Evolutionary conservation across 1,140 invertebrate species (phyloP).

Genomic region (Drosophila navojoa): DNA sequence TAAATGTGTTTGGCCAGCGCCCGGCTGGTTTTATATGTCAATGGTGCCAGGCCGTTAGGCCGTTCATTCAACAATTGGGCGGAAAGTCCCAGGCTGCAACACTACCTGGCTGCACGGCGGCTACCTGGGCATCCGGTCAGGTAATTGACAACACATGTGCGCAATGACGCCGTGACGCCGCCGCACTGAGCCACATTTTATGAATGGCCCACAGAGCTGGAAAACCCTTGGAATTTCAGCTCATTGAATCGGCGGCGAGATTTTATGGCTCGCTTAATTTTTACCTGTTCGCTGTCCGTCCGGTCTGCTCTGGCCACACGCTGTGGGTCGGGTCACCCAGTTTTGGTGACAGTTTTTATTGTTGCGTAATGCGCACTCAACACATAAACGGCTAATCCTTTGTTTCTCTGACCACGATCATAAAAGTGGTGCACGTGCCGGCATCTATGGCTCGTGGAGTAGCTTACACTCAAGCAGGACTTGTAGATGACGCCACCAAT

Average conservation of each 20-base stretch:
- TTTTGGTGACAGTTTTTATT: slow-evolving; percentile 62
- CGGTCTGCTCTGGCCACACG: too few relatives aligned
- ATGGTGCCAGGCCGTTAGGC: not conserved
- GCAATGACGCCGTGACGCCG: slow-evolving; percentile 26
- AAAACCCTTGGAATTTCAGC: slow-evolving; percentile 67
- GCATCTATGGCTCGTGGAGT: slow-evolving; percentile 18
- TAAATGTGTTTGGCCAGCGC: slow-evolving; percentile 23
- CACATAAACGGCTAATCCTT: slow-evolving; percentile 5
- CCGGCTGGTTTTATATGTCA: slow-evolving; percentile 46
- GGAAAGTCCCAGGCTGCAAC: slow-evolving; percentile 42
- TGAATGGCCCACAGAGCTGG: slow-evolving; percentile 58
- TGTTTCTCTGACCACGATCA: not conserved
- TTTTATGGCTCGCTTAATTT: slow-evolving; percentile 28
- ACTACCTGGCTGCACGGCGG: not conserved
- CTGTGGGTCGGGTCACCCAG: not conserved
- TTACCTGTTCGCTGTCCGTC: not conserved
- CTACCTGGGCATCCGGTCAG: slow-evolving; percentile 3
- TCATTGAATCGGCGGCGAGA: slow-evolving; percentile 46
- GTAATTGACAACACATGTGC: slow-evolving; percentile 73
- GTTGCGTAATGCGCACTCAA: slow-evolving; percentile 57
- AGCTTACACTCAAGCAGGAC: not conserved
- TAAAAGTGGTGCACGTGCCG: slow-evolving; percentile 20
- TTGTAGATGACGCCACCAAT: not conserved
- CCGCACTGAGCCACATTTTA: slow-evolving; percentile 31
- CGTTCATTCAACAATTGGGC: slow-evolving; percentile 47